Evolutionary conservation across 2,888 invertebrate species (phyloP), one percentile per base, ranked within the genome.

Genomic region (Orchestes rusci): DNA sequence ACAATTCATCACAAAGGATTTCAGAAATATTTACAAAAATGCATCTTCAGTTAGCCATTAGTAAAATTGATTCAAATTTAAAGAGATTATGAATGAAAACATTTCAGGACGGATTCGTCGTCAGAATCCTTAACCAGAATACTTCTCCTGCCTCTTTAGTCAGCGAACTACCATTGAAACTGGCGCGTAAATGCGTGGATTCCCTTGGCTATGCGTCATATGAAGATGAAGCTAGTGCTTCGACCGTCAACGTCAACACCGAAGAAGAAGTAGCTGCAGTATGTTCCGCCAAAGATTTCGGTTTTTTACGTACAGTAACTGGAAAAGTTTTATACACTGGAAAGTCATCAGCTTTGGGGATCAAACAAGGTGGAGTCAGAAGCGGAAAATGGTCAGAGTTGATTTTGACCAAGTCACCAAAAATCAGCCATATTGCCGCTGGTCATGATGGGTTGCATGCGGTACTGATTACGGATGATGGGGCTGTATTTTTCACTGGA

Each of bases 391-490:
- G 82, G 82, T 72, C 75, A 0, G 73, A 81, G 42, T 70, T 82
- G 59, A 68, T 73, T 32, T 69, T 78, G 39, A 74, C 82, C 1
- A 88, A 88, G 70, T 76, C 80, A 15, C 81, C 83, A 2, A 81
- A 79, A 60, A 77, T 86, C 45, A 69, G 73, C 1, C 83, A 93
- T 69, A 78, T 92, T 50, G 84, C 92, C 0, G 79, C 92, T 2
- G 95, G 96, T 0, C 94, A 95, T 61, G 96, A 97, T 63, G 93
- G 94, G 1, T 79, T 88, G 37, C 93, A 97, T 66, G 91, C 89
- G 0, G 73, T 96, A 39, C 68, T 97, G 19, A 77, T 96, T n/a
- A 79, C 92, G 28, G 92, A 95, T 59, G 92, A 92, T 63, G 97
- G 97, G 1, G 80, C 85, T 1, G 91, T 91, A 0, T 82, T 88